These are phyloP conservation scores for Collichthys lucidus DNA, from an alignment of 2,113 vertebrate species.

Conservation along the genomic window DNA sequence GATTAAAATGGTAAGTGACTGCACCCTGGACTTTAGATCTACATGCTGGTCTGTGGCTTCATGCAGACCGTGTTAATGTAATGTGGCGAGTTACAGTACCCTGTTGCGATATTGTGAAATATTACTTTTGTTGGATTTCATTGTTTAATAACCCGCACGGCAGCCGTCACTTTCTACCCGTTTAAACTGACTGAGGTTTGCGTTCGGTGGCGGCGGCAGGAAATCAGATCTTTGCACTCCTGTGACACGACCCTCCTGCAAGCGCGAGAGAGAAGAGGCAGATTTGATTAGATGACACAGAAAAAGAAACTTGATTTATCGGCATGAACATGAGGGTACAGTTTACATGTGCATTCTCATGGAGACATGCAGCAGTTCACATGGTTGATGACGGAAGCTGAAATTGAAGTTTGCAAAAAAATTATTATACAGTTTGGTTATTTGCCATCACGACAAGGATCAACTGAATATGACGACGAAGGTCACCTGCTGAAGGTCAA, in stretches of 20 bases:
- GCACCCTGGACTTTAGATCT: neutral
- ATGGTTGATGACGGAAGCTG: neutral
- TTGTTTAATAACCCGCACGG: neutral
- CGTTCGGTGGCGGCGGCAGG: neutral
- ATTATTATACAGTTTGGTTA: neutral
- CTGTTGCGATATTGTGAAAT: neutral
- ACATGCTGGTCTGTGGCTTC: neutral
- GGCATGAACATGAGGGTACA: conserved; percentile 13
- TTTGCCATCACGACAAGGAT: too few species aligned
- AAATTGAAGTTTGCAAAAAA: neutral
- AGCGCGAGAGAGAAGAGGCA: neutral
- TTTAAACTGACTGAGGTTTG: neutral
- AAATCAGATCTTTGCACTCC: conserved; percentile 5
- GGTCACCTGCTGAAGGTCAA: too few species aligned
- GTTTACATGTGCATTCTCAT: neutral
- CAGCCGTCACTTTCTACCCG: neutral
- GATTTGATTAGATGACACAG: conserved; percentile 32
- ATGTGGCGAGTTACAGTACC: neutral
- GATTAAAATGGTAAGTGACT: conserved; percentile 4
- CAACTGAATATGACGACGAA: too few species aligned
- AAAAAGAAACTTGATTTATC: conserved; percentile 7
- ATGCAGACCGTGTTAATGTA: neutral
- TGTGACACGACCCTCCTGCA: conserved; percentile 7
- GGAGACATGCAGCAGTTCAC: neutral
- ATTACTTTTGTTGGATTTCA: neutral